These are phyloP conservation scores for Lepus europaeus DNA, from an alignment of 2,113 vertebrate species.

Conservation along the genomic window DNA sequence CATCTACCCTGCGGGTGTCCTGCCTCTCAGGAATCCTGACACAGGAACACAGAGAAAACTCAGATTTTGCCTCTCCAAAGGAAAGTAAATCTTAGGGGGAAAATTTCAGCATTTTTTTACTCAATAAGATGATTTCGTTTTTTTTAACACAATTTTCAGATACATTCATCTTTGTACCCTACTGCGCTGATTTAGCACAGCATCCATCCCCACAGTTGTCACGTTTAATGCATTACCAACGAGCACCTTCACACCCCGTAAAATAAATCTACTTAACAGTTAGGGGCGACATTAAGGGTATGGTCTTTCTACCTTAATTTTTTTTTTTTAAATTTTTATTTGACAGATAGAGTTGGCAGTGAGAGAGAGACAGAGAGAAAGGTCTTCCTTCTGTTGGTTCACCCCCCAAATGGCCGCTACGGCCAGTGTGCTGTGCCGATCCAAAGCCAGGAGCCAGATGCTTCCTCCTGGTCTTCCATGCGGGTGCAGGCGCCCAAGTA, in stretches of 20 bases:
- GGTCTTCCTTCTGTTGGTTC: no score
- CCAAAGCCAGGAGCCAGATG: no score
- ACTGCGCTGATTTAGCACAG: not conserved
- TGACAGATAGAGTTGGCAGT: no score
- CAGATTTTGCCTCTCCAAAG: not conserved
- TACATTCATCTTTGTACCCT: not conserved
- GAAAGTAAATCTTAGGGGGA: not conserved
- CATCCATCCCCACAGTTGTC: not conserved
- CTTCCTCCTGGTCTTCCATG: no score
- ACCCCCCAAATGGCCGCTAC: no score
- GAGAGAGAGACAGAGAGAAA: no score
- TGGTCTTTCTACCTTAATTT: not conserved
- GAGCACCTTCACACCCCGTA: not conserved
- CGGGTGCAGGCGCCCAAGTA: no score
- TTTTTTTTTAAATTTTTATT: no score
- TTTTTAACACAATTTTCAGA: not conserved
- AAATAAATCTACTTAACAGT: not conserved
- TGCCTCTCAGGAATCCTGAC: conserved; percentile 5
- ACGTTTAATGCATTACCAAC: not conserved
- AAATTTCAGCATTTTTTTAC: not conserved
- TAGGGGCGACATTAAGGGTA: not conserved
- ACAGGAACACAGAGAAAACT: not conserved
- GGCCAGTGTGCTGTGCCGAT: no score
- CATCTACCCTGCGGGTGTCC: not conserved
- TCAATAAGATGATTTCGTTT: not conserved